A percentile compares a stretch with the other conserved stretches of the same genome.
phyloP scores from a whole-genome alignment of 2,888 invertebrate genomes.

The Oxycera nigricornis region DNA sequence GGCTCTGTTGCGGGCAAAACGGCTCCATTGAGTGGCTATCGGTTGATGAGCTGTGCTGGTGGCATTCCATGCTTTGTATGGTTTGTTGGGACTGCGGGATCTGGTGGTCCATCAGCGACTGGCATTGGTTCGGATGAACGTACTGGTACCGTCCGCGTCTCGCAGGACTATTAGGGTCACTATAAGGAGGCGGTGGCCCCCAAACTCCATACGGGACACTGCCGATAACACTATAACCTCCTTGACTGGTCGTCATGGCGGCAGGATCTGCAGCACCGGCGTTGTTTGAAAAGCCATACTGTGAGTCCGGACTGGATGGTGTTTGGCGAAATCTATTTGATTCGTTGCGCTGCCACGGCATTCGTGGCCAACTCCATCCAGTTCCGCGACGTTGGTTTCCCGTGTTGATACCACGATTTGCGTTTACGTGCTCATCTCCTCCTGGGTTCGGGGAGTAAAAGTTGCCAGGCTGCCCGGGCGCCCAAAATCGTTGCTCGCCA shows the following conservation, averaged over 20 bases:
- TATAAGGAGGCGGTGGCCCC: constrained; percentile 91
- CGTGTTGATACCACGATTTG: constrained; percentile 55
- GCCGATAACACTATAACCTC: constrained; percentile 68
- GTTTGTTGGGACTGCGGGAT: constrained; percentile 48
- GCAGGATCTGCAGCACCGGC: constrained; percentile 51
- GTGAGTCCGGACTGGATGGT: constrained; percentile 78
- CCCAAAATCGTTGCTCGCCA: constrained; percentile 63
- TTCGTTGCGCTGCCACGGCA: constrained; percentile 73
- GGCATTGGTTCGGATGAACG: constrained; percentile 51
- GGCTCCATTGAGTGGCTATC: constrained; percentile 52
- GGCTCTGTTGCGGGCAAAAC: constrained; percentile 50
- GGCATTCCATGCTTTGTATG: constrained; percentile 49
- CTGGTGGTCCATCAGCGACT: constrained; percentile 50
- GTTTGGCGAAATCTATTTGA: constrained; percentile 67
- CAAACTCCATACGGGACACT: constrained; percentile 71
- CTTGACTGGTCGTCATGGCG: constrained; percentile 52
- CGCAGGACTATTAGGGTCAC: constrained; percentile 77
- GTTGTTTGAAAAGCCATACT: constrained; percentile 75
- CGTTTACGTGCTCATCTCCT: constrained; percentile 59
- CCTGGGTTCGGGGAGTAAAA: constrained; percentile 87
- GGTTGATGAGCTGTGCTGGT: constrained; percentile 50
- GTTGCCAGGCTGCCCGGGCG: constrained; percentile 75
- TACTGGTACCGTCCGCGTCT: constrained; percentile 63
- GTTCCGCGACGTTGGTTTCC: constrained; percentile 44
- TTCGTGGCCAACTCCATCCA: constrained; percentile 75